Percentiles rank a stretch among this genome's conserved stretches.
Conservation (phyloP, 2,797 vertebrate species). For the Arnoldichthys spilopterus region DNA sequence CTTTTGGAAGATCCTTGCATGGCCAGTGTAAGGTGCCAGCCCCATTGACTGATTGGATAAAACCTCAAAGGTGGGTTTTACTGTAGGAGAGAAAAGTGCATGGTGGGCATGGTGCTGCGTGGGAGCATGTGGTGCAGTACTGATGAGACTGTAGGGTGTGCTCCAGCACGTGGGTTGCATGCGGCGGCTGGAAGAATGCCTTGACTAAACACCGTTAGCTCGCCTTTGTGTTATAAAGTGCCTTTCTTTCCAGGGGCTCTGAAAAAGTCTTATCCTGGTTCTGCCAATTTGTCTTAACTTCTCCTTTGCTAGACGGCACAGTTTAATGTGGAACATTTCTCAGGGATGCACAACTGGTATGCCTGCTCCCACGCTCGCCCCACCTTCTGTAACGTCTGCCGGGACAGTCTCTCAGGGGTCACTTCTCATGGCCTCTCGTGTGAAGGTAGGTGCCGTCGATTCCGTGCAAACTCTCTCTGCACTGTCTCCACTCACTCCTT, state of each 20-base stretch:
- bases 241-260: conserved; percentile 57
- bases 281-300: conserved; percentile 83
- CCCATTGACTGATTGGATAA: not conserved
- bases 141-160: not conserved
- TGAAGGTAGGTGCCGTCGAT: conserved; percentile 84
- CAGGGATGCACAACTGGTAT: conserved; percentile 99
- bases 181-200: not conserved
- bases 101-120: not conserved
- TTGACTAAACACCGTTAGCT: conserved; percentile 12
- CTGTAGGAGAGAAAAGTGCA: not conserved
- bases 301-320: conserved; percentile 94
- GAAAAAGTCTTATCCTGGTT: conserved; percentile 69
- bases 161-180: conserved; percentile 19
- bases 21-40: not conserved
- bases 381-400: conserved; percentile 98
- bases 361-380: conserved; percentile 98
- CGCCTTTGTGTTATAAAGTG: conserved; percentile 22
- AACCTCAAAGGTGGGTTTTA: not conserved
- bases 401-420: conserved; percentile 96
- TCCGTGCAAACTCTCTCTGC: not conserved
- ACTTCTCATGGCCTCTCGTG: conserved; percentile 98
- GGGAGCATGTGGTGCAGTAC: conserved; percentile 12
- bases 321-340: conserved; percentile 99
- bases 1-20: not conserved
- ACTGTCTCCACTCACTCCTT: not conserved